Percentiles rank a stretch among this genome's conserved stretches.
These are phyloP conservation scores for Dasyurus viverrinus DNA, from an alignment of 2,113 vertebrate genomes.

Conservation along the genomic window DNA sequence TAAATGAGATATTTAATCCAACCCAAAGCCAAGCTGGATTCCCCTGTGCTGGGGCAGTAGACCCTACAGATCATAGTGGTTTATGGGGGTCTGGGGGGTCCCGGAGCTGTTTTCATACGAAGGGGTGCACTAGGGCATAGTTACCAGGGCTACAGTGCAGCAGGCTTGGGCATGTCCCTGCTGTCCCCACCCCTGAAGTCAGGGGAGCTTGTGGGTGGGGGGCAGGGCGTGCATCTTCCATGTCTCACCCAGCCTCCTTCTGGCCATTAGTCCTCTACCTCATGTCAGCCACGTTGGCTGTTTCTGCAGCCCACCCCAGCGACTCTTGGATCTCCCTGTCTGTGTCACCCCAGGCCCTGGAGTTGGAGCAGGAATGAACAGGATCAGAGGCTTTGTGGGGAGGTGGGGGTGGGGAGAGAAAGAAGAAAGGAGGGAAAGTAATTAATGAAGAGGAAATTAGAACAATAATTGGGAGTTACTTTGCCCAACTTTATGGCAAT, in stretches of 20 bases:
- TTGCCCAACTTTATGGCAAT: too few species aligned
- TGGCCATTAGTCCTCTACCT: not conserved
- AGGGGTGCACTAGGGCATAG: not conserved
- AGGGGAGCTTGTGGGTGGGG: not conserved
- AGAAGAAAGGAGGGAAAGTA: not conserved
- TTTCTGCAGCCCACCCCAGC: not conserved
- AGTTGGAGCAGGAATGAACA: conserved; percentile 48
- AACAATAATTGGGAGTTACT: too few species aligned
- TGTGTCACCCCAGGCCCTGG: not conserved
- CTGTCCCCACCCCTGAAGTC: too few species aligned
- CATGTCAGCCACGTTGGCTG: not conserved
- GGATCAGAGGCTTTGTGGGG: conserved; percentile 73
- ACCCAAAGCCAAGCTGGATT: not conserved
- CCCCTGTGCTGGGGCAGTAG: not conserved
- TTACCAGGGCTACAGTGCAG: not conserved
- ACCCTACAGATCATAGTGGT: not conserved
- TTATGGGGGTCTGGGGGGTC: not conserved
- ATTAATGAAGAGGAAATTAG: too few species aligned
- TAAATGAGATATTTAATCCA: not conserved
- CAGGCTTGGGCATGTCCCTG: not conserved
- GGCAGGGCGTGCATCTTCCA: not conserved
- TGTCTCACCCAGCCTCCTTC: not conserved
- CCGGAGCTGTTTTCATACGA: not conserved
- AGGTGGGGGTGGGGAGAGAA: conserved; percentile 45
- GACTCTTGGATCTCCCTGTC: not conserved